Base-by-base conservation (phyloP, 2,888 invertebrate genomes). In the Polymixis lichenea region DNA sequence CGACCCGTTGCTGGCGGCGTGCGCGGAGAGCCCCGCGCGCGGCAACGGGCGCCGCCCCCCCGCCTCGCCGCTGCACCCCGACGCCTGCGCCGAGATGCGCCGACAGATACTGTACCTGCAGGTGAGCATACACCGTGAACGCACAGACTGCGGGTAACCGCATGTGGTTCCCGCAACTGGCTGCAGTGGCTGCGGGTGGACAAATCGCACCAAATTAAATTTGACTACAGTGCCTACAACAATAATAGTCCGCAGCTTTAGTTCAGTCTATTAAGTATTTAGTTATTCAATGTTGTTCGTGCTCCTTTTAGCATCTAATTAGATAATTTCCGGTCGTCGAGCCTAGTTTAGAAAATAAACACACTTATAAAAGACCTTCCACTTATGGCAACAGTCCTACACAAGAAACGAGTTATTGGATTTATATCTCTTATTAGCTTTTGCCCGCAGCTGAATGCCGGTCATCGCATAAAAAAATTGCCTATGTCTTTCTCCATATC, bases 61-160 rank as follows among this genome's bases (percentile, higher is more conserved):
- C 92, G 94, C 97, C 91, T 96, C 97, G 91, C 97, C 97, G 91
- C 97, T 97, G 92, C 97, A 97, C 90, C 95, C 97, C 91, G 97
- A 97, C 94, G 98, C 98, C 95, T 96, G 98, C 94, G 97, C 98
- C 58, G 98, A 98, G 95, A 97, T 98, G 95, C 97, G 98, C 86
- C 97, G 98, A 89, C 98, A 98, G 96, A 98, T 98, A 92, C 97
- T 98, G 93, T 98, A 98, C 95, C 97, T 98, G 93, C 98, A 98
- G 97, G 38, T 38, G 38, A 38, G 6, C 19, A 0, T 4, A 6
- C 13, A n/a, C n/a, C n/a, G n/a, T n/a, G n/a, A n/a, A n/a, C n/a
- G 17, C 5, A 0, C 17, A 22, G 0, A 0, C n/a, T n/a, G 22
- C 55, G 6, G 17, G 8, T 19, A 46, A 9, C 15, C 15, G 46